phyloP scores from a whole-genome alignment of 2,888 invertebrate species.

The Tuta absoluta region DNA sequence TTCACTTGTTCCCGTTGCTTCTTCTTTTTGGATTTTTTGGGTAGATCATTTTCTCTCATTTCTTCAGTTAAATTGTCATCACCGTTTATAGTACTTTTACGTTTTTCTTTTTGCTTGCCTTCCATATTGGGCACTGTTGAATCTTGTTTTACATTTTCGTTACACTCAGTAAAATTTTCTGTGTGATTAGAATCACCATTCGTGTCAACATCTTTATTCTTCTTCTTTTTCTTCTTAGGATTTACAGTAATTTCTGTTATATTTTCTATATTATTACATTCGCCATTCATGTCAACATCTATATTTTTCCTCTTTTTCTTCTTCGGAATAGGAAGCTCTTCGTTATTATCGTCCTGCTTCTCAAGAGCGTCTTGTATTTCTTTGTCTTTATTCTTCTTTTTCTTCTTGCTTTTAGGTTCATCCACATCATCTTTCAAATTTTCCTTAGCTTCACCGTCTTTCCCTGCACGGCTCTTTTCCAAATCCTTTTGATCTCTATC shows the following conservation, averaged over 20 bases:
- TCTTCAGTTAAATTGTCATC: neutral
- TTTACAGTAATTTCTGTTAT: neutral
- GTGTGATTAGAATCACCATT: neutral
- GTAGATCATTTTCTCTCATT: neutral
- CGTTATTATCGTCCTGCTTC: neutral
- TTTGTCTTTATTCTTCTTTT: conserved; percentile 18
- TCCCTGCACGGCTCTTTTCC: conserved; percentile 43
- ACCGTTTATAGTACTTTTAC: neutral
- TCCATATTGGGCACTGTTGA: conserved; percentile 25
- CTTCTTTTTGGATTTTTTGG: conserved; percentile 25
- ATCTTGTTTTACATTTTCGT: neutral
- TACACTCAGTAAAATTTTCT: conserved; percentile 14
- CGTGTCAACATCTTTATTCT: neutral
- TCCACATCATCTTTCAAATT: conserved; percentile 15
- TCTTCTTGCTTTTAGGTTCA: conserved; percentile 14
- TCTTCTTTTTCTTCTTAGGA: conserved; percentile 11
- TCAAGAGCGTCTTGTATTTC: neutral
- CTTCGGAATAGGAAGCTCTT: neutral
- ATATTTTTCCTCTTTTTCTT: conserved; percentile 12
- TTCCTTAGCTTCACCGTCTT: conserved; percentile 29
- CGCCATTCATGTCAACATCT: conserved; percentile 5
- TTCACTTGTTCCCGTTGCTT: conserved; percentile 26
- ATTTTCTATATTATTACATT: neutral
- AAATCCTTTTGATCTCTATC: conserved; percentile 81
- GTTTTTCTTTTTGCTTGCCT: conserved; percentile 32